Base-by-base conservation (phyloP, 2,888 invertebrate genomes). In the Calameuta filiformis region DNA sequence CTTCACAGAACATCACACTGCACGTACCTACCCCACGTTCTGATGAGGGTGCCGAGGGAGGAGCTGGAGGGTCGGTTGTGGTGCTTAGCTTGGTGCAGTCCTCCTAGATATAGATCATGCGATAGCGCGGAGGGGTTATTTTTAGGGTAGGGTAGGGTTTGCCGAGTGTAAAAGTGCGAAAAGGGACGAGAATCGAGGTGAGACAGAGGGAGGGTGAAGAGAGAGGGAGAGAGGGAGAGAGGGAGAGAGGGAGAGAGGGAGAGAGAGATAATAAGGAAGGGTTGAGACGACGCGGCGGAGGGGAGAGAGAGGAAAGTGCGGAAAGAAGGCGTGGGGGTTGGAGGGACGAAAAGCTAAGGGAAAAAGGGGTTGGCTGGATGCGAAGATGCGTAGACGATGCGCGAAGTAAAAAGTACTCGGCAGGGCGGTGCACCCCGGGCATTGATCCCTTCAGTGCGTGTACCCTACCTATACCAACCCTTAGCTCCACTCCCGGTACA, bases 371-470 rank as follows among this genome's bases (percentile, higher is more conserved):
- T 83, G 85, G 82, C 81, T 86, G 85, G 87, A 87, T 88, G 88
- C 88, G 87, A 89, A 89, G 90, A 89, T 90, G 89, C 90, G 90
- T 90, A 88, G 87, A 87, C 85, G 84, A 85, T 86, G 86, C 85
- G 84, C 84, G 83, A 85, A 87, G 80, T 33, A 69, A 23, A 79
- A 80, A 56, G 56, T 87, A 89, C 89, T 90, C 88, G 86, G 87
- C 85, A 90, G 89, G 90, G 89, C 90, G 90, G 88, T 91, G 91
- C 90, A 91, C 91, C 87, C 90, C 88, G 87, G 88, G 88, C 91
- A 90, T 91, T 89, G 91, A 90, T 91, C 90, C 90, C 89, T 85
- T 84, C 79, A 84, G 77, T 78, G 76, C 84, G 75, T 74, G 79
- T 56, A 56, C 56, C 81, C 71, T 83, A 82, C 83, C 84, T 82